Percentiles rank a stretch among this genome's conserved stretches.
phyloP scores from a whole-genome alignment of 2,888 invertebrate species.

The Rhaphigaster nebulosa region DNA sequence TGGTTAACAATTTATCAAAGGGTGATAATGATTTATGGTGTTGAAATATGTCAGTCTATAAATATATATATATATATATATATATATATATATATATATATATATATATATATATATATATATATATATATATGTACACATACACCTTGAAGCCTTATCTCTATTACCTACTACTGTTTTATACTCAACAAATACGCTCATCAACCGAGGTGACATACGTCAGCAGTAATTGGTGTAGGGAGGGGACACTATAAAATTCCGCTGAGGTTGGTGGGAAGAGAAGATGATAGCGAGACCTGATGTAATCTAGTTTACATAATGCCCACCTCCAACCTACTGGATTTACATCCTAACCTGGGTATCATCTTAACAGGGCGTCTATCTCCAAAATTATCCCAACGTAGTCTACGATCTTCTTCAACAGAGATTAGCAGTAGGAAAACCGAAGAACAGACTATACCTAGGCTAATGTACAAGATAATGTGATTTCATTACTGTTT shows the following conservation, averaged over 20 bases:
- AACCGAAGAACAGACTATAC: no score
- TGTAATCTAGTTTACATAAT: slow-evolving; percentile 7
- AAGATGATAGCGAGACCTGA: background rate
- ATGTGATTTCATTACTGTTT: no score
- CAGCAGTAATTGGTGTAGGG: background rate
- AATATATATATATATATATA: no score
- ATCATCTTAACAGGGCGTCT: background rate
- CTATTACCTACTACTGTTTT: background rate
- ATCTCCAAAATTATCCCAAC: background rate
- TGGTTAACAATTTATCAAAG: no score
- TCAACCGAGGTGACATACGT: background rate
- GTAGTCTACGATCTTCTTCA: background rate
- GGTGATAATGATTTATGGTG: no score
- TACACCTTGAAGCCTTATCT: background rate
- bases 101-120: no score
- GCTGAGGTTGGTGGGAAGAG: background rate
- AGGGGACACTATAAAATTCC: background rate
- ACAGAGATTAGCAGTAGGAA: background rate
- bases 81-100: no score
- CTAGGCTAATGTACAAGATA: no score
- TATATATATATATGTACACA: no score
- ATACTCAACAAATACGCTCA: background rate
- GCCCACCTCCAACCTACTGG: background rate
- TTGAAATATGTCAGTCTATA: no score
- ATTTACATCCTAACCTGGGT: background rate